A percentile compares a stretch with the other conserved stretches of the same genome.
Conservation (phyloP, 2,888 invertebrate genomes). For the Eristalis arbustorum region DNA sequence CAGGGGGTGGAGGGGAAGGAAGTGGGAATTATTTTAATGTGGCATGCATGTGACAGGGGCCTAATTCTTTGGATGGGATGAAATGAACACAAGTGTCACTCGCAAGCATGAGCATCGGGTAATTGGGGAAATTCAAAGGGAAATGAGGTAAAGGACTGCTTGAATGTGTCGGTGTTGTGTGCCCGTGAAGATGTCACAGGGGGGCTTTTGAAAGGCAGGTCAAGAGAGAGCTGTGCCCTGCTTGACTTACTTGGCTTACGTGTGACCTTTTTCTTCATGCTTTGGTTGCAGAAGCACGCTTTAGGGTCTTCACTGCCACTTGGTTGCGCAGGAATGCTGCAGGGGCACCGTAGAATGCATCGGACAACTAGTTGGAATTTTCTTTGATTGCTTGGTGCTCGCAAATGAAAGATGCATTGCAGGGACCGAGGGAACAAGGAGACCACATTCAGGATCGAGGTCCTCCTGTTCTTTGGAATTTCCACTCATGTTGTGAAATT, state of each 20-base stretch:
- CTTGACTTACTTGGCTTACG: background rate
- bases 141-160: background rate
- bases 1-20: background rate
- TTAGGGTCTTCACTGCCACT: background rate
- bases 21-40: constrained; percentile 15
- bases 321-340: no score
- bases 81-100: constrained; percentile 33
- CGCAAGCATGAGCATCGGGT: background rate
- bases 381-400: no score
- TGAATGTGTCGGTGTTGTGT: background rate
- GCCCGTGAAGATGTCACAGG: background rate
- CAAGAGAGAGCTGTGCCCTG: no score
- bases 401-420: no score
- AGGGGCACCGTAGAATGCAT: background rate
- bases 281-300: background rate
- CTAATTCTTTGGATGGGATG: constrained; percentile 8
- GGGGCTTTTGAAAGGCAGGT: background rate
- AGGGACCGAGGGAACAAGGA: no score
- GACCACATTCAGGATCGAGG: no score
- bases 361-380: background rate
- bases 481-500: no score
- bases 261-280: background rate
- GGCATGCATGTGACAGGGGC: constrained; percentile 29
- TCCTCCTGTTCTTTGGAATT: no score
- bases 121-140: constrained; percentile 2